Base-by-base conservation (phyloP, 2,888 invertebrate species). In the Xanthorhoe spadicearia region DNA sequence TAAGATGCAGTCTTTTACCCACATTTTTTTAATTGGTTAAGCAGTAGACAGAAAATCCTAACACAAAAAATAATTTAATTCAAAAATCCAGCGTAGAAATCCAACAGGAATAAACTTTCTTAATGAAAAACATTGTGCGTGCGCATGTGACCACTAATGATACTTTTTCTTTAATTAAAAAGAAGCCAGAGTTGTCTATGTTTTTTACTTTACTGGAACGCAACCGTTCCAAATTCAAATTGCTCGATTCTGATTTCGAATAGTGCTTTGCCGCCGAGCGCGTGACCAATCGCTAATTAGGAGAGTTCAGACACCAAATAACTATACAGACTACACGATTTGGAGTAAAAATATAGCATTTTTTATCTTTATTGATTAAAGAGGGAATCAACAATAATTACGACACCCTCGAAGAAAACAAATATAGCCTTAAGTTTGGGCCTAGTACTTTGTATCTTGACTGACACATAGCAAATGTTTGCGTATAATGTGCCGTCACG, bases 221-320 rank as follows among this genome's bases (percentile, higher is more conserved):
- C 81, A 83, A 85, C 86, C 91, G 89, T 91, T 89, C 87, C 87
- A 81, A 92, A 92, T 91, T 88, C 89, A 89, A 92, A 92, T 89
- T 86, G 86, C 84, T 83, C 84, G 87, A 87, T 87, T 88, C 86
- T 81, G 85, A 87, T 88, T 86, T 82, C 81, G 85, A 87, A 86
- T 83, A 83, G 77, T 79, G 77, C 78, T 77, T 79, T 81, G 83
- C 86, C 85, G 82, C 83, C 86, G 86, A 83, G 86, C 88, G 92
- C 90, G 92, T 91, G 90, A 87, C 92, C 90, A 93, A 93, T 93
- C 89, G 91, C 89, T 92, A 93, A 93, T 92, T 91, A 91, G 92
- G 86, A 87, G 89, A 89, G 89, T 88, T 69, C 64, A 61, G 66
- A 57, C 65, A 68, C 66, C 48, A 56, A 55, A 53, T 57, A 35